Base-by-base conservation (phyloP, 2,797 vertebrate genomes). In the Chromobotia macracanthus region DNA sequence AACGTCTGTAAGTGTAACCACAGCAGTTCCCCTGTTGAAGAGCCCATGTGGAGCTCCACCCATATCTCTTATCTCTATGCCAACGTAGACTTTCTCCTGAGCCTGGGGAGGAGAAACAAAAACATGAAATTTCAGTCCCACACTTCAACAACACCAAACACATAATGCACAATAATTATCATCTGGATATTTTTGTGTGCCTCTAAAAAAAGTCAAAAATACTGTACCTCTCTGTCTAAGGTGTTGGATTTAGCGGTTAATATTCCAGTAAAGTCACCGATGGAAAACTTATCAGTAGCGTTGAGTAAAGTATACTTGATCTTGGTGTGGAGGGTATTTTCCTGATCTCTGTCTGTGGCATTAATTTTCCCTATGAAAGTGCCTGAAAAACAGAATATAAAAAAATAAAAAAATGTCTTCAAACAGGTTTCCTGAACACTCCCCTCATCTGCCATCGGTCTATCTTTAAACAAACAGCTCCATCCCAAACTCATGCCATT, bases 181-280 rank as follows among this genome's bases (percentile, higher is more conserved):
- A 46, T 7, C 19, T 23, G 35, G 23, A 31, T 8, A 18, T 13
- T 15, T 48, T 46, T 35, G 50, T 77, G 15, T 23, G 18, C 5
- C 63, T 55, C 12, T 50, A 9, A 1, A 28, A n/a, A n/a, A n/a
- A n/a, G n/a, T n/a, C n/a, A 75, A 48, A 2, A 55, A 35, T 61
- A 23, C 56, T 60, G 12, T 86, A 96, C 95, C 93, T 96, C 95
- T 94, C 95, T 93, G 55, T 96, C 94, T 84, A 96, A 89, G 3
- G 87, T 82, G 0, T 85, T 63, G 0, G 87, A 79, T 13, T 64
- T 64, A 0, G 93, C 90, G 66, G 85, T 74, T 76, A 96, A 86
- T 69, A 86, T 84, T n/a, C 95, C 95, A 0, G 88, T 87, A 2
- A 86, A 83, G 18, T 88, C 70, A 13, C 95, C 84, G 5, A 96